Base-by-base conservation (phyloP, 2,113 vertebrate species). In the Phalacrocorax carbo region DNA sequence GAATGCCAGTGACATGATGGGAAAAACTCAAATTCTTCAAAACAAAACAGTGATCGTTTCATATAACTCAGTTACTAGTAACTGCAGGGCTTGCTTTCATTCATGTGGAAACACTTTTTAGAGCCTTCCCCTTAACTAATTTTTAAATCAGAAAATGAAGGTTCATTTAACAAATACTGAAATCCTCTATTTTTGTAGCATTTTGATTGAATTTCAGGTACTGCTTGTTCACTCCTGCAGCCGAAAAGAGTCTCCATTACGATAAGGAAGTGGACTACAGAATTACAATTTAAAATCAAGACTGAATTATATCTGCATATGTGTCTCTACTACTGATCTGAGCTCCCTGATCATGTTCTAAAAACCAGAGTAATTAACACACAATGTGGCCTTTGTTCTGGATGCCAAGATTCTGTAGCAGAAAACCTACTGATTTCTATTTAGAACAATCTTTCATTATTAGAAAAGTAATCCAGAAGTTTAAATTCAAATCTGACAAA, bases 351-450 rank as follows among this genome's bases (percentile, higher is more conserved):
- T 72, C 69, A 30, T 29, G 34, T 85, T 93, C 86, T 94, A 94
- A 94, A 96, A 86, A 92, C 61, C 61, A 88, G 70, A 3, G 21
- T 60, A 87, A 94, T 95, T 94, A 96, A 75, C 54, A 89, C 19
- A 86, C 83, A 94, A 83, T 38, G 16, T 11, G 23, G 76, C 60
- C 68, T 93, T 91, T 96, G 85, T 93, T 93, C 70, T 51, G 32
- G 46, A 73, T 77, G 82, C 82, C 71, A 90, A 86, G 70, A 57
- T 77, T 82, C 66, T 70, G 58, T 58, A 80, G 54, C 40, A 88
- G 46, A 96, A 96, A 90, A 62, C 6, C 38, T 77, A 87, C 23
- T 17, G 30, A 79, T 62, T 89, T 76, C 61, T 92, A 49, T 65
- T 82, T 38, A 32, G 27, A 58, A 86, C 30, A 79, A 76, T 30